phyloP scores from a whole-genome alignment of 2,113 vertebrate species.

The Corynorhinus townsendii region DNA sequence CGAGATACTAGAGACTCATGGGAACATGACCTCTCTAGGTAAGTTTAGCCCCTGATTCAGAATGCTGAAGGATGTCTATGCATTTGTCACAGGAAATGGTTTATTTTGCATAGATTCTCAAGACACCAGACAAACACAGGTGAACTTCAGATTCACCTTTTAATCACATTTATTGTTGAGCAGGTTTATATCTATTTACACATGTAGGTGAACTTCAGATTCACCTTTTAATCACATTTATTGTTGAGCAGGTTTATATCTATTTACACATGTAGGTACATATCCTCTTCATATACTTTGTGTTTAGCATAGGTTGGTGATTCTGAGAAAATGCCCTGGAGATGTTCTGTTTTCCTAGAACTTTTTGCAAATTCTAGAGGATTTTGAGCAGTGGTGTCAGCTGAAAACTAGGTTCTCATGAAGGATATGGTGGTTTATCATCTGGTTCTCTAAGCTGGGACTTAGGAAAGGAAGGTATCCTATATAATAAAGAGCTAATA shows the following conservation, averaged over 20 bases:
- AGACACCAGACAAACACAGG: not conserved
- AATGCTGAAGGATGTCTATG: not conserved
- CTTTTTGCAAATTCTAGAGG: not conserved
- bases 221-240: not conserved
- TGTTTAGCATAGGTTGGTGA: not conserved
- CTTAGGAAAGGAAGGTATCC: not conserved
- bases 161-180: not conserved
- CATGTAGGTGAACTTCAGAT: not conserved
- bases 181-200: not conserved
- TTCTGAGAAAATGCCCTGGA: not conserved
- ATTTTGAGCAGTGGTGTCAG: not conserved
- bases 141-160: not conserved
- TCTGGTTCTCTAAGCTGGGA: not conserved
- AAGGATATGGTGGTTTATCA: not conserved
- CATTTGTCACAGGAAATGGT: not conserved
- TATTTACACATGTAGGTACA: not conserved
- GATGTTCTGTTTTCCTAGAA: not conserved
- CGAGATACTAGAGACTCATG: conserved; percentile 19
- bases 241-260: not conserved
- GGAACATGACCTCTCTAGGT: conserved; percentile 36
- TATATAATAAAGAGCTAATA: too few species aligned
- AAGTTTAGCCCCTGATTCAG: not conserved
- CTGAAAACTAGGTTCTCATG: not conserved
- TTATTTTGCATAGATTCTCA: not conserved
- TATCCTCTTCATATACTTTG: not conserved